Percentiles rank a stretch among this genome's conserved stretches.
phyloP scores from a whole-genome alignment of 2,113 vertebrate genomes.

The Capreolus pygargus region DNA sequence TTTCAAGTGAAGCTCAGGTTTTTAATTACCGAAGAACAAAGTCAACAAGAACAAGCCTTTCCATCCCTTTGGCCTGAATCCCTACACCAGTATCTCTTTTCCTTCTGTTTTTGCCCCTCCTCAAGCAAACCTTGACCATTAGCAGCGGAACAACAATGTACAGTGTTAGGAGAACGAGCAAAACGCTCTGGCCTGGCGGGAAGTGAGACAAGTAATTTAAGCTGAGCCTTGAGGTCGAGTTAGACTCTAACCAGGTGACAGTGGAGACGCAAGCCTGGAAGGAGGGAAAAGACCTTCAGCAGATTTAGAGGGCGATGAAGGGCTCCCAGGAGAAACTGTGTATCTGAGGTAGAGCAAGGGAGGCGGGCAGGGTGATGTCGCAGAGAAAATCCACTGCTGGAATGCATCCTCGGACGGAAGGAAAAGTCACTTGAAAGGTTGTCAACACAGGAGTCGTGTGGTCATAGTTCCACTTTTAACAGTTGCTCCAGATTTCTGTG shows the following conservation, averaged over 20 bases:
- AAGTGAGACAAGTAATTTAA: neutral
- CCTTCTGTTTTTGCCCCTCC: neutral
- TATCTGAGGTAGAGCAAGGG: neutral
- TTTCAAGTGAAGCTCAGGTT: neutral
- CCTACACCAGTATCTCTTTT: neutral
- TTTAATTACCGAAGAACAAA: neutral
- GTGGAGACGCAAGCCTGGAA: neutral
- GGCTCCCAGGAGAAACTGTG: neutral
- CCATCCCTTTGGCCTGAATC: neutral
- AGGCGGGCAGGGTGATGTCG: neutral
- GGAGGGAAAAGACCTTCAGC: neutral
- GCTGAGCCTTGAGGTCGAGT: neutral
- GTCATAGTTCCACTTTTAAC: neutral
- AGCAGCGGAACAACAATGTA: neutral
- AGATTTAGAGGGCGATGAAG: neutral
- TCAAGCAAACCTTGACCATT: neutral
- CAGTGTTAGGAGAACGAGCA: accelerated
- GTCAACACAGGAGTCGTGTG: accelerated
- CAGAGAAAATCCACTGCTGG: neutral
- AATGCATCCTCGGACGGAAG: neutral
- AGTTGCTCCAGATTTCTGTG: neutral
- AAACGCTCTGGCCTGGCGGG: neutral
- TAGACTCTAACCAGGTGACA: neutral
- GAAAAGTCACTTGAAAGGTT: neutral
- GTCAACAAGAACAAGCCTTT: neutral